These are phyloP conservation scores for Drosophila chauvacae DNA, from an alignment of 1,140 invertebrate genomes.

Conservation along the genomic window DNA sequence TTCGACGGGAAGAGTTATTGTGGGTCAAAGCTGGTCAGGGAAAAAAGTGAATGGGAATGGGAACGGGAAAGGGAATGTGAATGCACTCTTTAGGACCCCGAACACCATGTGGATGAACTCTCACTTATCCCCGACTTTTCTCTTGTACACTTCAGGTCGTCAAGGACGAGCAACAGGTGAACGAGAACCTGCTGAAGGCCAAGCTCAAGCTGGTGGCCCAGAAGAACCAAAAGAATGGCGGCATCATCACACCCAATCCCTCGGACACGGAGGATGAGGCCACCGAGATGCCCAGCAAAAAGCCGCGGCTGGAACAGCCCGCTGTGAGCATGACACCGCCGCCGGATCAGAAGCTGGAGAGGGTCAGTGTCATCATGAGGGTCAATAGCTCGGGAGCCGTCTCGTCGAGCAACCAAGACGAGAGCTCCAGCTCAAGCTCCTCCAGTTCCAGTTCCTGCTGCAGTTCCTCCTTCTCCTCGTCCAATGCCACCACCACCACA, in stretches of 20 bases:
- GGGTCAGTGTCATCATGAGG: constrained; percentile 91
- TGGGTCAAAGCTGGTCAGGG: constrained; percentile 57
- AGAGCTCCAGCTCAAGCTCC: constrained; percentile 36
- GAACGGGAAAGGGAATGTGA: constrained; percentile 38
- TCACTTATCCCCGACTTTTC: constrained; percentile 37
- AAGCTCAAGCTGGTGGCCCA: constrained; percentile 72
- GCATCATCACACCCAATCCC: constrained; percentile 85
- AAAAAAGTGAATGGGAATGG: constrained; percentile 46
- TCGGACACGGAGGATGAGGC: constrained; percentile 86
- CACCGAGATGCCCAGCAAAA: constrained; percentile 84
- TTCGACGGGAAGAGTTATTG: constrained; percentile 67
- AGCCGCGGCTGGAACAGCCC: constrained; percentile 73
- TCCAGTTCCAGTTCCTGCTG: constrained; percentile 42
- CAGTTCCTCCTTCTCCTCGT: constrained; percentile 32
- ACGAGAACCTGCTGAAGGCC: constrained; percentile 73
- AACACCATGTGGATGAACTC: constrained; percentile 37
- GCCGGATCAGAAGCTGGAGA: constrained; percentile 66
- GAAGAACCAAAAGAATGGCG: constrained; percentile 60
- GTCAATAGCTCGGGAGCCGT: constrained; percentile 89
- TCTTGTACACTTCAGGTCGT: constrained; percentile 41
- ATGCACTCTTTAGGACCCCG: constrained; percentile 20
- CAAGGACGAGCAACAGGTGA: constrained; percentile 69
- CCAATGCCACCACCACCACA: constrained; percentile 19
- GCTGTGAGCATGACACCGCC: constrained; percentile 63
- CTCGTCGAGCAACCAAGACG: constrained; percentile 56